Conservation (phyloP, 2,113 vertebrate genomes). For the Calyptomena viridis region DNA sequence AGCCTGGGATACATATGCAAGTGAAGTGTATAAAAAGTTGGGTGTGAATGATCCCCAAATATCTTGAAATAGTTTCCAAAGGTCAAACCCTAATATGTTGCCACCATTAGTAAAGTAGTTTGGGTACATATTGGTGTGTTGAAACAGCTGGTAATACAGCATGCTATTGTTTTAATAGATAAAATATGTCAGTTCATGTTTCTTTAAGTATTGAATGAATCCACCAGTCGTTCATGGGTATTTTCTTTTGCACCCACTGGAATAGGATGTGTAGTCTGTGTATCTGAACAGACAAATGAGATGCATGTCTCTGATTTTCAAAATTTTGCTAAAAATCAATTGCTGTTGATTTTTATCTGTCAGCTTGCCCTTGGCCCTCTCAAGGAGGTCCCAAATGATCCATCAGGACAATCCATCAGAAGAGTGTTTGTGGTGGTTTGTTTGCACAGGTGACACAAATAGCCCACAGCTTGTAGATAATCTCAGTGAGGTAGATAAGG, state of each 20-base stretch:
- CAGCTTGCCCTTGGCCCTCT: constrained; percentile 51
- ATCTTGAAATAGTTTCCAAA: background rate
- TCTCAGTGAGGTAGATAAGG: constrained; percentile 28
- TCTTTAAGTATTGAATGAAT: background rate
- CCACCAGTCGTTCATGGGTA: background rate
- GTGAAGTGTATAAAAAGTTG: background rate
- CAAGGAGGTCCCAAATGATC: constrained; percentile 37
- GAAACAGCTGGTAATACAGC: background rate
- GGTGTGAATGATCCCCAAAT: background rate
- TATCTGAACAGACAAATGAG: constrained; percentile 6
- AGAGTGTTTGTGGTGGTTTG: constrained; percentile 30
- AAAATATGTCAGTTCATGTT: background rate
- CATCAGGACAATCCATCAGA: constrained; percentile 44
- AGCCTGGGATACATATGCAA: background rate
- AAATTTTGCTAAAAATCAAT: constrained; percentile 55
- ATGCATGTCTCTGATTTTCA: constrained; percentile 31
- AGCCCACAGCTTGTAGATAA: constrained; percentile 11
- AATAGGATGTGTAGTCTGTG: background rate
- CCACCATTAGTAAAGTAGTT: background rate
- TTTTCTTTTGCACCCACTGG: constrained; percentile 5
- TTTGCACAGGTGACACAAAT: constrained; percentile 39
- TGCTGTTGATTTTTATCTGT: constrained; percentile 53
- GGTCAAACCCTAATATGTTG: background rate
- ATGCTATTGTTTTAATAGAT: background rate
- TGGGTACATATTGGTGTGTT: background rate